phyloP scores from a whole-genome alignment of 2,797 vertebrate genomes.

The Diplodus puntazzo region DNA sequence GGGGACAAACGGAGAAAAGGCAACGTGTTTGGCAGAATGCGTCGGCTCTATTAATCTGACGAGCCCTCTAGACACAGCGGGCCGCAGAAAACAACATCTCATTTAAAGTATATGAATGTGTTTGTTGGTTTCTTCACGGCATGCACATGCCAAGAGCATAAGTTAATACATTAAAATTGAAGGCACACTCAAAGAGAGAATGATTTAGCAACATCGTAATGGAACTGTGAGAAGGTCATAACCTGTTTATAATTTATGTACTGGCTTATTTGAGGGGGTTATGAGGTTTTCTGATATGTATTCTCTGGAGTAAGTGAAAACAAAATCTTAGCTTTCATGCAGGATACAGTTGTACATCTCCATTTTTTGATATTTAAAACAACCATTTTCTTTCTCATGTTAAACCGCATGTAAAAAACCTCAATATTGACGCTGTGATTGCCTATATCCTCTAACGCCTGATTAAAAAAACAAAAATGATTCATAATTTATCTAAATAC shows the following conservation, averaged over 20 bases:
- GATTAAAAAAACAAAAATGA: not conserved
- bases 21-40: constrained; percentile 23
- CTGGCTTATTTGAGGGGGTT: constrained; percentile 42
- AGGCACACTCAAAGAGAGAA: constrained; percentile 9
- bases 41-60: constrained; percentile 35
- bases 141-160: not conserved
- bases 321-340: not conserved
- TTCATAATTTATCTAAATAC: not conserved
- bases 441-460: not conserved
- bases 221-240: constrained; percentile 32
- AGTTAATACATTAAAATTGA: constrained; percentile 11
- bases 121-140: not conserved
- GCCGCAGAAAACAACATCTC: constrained; percentile 22
- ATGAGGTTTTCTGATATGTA: constrained; percentile 45
- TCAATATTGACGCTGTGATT: not conserved
- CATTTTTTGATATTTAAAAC: not conserved
- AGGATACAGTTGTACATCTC: not conserved
- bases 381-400: not conserved
- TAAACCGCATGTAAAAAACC: not conserved
- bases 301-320: constrained; percentile 25
- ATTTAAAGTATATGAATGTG: constrained; percentile 14
- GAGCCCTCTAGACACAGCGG: constrained; percentile 23
- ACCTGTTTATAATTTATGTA: constrained; percentile 35
- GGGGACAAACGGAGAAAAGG: constrained; percentile 22
- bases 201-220: constrained; percentile 29